Base-by-base conservation (phyloP, 2,113 vertebrate species). In the Macaca nemestrina region DNA sequence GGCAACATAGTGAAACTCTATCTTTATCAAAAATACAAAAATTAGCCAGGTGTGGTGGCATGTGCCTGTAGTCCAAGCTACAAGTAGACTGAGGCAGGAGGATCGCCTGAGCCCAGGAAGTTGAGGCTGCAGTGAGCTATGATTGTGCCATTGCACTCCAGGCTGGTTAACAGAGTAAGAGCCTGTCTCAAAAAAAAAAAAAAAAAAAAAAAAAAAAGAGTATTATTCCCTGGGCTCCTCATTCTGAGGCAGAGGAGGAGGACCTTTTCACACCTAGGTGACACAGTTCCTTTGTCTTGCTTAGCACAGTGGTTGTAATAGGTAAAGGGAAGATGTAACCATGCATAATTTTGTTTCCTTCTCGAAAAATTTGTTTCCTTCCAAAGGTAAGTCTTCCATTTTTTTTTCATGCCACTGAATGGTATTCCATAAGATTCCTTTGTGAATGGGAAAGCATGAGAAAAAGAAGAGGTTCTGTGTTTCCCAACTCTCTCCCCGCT, bases 401-500 rank as follows among this genome's bases (percentile, higher is more conserved):
- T 64, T 52, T 76, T 85, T 79, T 86, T 72, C 43, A 57, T 82
- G 57, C 52, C 35, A n/a, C 5, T 64, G 16, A 93, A 70, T 18
- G 59, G 0, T 68, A 72, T 68, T 80, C 59, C 12, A 80, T 11
- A 38, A n/a, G 23, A 45, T 55, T 85, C 2, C 7, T 88, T 55
- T 67, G 32, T 85, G 20, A 95, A 70, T 3, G 30, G 18, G 6
- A 88, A 90, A 25, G 22, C 5, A 57, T 72, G 32, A 35, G 12
- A 22, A 8, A 57, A 67, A 13, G 43, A 14, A 8, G 27, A 75
- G 14, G 9, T 8, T 81, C 17, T 7, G 2, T 25, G 18, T 0
- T 17, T 50, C 55, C 13, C 81, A 17, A 0, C 4, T 1, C 0
- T 55, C 40, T 75, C 12, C 4, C 3, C 0, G 0, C 6, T 20